Evolutionary conservation across 1,140 invertebrate genomes (phyloP), one percentile per base, ranked within the genome.

Genomic region (Euglossa dilemma): DNA sequence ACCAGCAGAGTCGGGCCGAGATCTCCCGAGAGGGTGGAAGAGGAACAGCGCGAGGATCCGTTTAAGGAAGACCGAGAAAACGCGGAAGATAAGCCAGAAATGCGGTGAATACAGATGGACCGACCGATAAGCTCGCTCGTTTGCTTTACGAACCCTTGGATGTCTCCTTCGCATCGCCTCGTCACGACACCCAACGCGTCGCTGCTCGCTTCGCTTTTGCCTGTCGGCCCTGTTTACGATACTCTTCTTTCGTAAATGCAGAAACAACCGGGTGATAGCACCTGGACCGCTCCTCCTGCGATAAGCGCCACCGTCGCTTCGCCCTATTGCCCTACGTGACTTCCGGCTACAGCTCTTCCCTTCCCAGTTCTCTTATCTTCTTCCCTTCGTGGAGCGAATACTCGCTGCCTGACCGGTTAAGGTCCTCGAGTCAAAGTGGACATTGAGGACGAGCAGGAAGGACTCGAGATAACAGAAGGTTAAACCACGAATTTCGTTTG

Each of bases 51-150:
- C 45, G 54, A 36, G 52, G 45, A 23, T 47, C 12, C 63, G 74
- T 69, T 78, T 69, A 72, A 74, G 70, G 16, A 52, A 43, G 77
- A 36, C 63, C 50, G 45, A 77, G 45, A 52, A 67, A 57, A 83
- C 74, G 70, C 71, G 77, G 69, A 57, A 88, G 91, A 92, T 92
- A 92, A 91, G 90, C 75, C 76, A 84, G 84, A 85, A 89, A 89
- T 83, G 87, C 85, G 66, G 90, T 91, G 91, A 92, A 92, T 92
- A 91, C 92, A 92, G 92, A 92, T 92, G 91, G 92, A 91, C 89
- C 75, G 28, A 52, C 66, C 82, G 91, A 92, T 92, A 92, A 92
- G 87, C 45, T 79, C 59, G 57, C 75, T 83, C 88, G 80, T 88
- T 88, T 85, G 80, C 86, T 88, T 89, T 81, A 89, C 64, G 79